Evolutionary conservation across 92 coral and sea anemone species (phyloP).

Genomic region (Epizoanthus stellaris): DNA sequence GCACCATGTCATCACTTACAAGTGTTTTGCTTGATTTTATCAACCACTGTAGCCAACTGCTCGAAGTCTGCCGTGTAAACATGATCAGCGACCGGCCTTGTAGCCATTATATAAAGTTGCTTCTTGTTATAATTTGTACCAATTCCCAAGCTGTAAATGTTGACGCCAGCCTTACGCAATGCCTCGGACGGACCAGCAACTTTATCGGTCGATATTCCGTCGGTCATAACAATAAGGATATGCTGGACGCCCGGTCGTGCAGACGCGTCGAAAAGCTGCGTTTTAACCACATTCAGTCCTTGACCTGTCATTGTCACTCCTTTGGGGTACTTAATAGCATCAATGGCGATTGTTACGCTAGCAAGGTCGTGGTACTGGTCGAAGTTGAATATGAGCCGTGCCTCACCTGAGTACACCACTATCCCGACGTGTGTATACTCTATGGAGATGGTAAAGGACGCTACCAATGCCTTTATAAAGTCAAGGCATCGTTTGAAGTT

Average conservation of each 20-base stretch:
- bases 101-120: background rate
- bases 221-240: constrained; percentile 67
- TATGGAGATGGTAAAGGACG: constrained; percentile 53
- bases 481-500: constrained; percentile 66
- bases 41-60: background rate
- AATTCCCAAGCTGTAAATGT: background rate
- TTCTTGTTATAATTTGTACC: background rate
- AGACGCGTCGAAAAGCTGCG: constrained; percentile 42
- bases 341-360: constrained; percentile 46
- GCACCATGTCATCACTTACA: too few relatives aligned
- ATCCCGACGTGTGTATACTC: constrained; percentile 66
- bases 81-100: too few relatives aligned
- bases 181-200: background rate
- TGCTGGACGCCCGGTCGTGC: constrained; percentile 54
- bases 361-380: constrained; percentile 29
- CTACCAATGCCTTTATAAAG: constrained; percentile 58
- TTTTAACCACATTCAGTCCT: constrained; percentile 43
- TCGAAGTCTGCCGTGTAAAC: background rate
- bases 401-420: constrained; percentile 29
- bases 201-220: constrained; percentile 43
- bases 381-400: constrained; percentile 63
- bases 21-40: background rate
- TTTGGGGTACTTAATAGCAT: constrained; percentile 44
- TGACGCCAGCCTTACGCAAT: background rate
- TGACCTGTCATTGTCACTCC: constrained; percentile 58